Percentiles rank a stretch among this genome's conserved stretches.
These are phyloP conservation scores for Drosophila rellima DNA, from an alignment of 2,888 invertebrate genomes.

Conservation along the genomic window DNA sequence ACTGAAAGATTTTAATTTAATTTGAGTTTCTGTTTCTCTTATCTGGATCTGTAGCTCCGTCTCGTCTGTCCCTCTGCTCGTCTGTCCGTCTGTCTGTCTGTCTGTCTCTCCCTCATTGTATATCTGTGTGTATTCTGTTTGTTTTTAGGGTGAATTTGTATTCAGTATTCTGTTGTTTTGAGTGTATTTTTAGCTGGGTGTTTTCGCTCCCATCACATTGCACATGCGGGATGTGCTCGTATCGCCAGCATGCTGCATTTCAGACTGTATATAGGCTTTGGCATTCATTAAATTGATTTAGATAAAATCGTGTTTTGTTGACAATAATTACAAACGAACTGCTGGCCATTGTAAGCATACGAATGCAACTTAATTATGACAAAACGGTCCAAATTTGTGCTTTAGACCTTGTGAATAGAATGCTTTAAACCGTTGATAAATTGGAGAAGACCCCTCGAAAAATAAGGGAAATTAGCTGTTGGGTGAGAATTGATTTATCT, in stretches of 20 bases:
- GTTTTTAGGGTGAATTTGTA: slow-evolving; percentile 41
- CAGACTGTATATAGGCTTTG: slow-evolving; percentile 20
- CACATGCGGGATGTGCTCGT: slow-evolving; percentile 28
- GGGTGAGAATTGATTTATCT: slow-evolving; percentile 12
- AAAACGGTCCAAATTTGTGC: slow-evolving; percentile 48
- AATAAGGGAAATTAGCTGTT: neutral
- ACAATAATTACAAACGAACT: slow-evolving; percentile 58
- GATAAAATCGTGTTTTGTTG: slow-evolving; percentile 71
- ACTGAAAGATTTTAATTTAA: slow-evolving; percentile 82
- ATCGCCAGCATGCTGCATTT: slow-evolving; percentile 44
- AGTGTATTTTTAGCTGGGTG: slow-evolving; percentile 19
- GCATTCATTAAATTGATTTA: slow-evolving; percentile 77
- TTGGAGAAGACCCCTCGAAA: neutral
- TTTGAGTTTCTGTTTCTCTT: slow-evolving; percentile 78
- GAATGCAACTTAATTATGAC: slow-evolving; percentile 54
- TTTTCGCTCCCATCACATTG: too few species aligned
- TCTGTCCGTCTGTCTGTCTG: neutral
- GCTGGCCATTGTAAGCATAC: slow-evolving; percentile 28
- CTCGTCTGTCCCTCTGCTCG: neutral
- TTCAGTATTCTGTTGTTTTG: slow-evolving; percentile 34
- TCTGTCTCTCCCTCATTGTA: slow-evolving; percentile 2
- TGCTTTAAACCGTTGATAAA: slow-evolving; percentile 37
- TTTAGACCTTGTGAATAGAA: slow-evolving; percentile 12
- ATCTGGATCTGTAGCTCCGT: slow-evolving; percentile 38
- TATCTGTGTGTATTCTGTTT: slow-evolving; percentile 35